phyloP scores from a whole-genome alignment of 2,797 vertebrate genomes.

The Sebastes oblongus region DNA sequence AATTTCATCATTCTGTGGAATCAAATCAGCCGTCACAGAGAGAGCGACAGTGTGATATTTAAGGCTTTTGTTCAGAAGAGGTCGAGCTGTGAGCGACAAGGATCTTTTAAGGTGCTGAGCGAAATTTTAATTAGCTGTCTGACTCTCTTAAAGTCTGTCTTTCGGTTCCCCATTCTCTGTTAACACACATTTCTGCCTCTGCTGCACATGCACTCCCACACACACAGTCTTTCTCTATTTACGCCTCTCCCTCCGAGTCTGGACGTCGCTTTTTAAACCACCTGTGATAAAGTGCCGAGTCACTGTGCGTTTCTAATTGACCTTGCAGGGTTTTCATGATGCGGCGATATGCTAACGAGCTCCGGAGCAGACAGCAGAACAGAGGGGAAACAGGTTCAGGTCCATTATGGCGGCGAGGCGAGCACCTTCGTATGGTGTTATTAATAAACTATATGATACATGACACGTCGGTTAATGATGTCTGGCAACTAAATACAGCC shows the following conservation, averaged over 20 bases:
- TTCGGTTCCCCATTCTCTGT: neutral
- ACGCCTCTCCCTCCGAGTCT: slow-evolving; percentile 22
- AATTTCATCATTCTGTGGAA: slow-evolving; percentile 6
- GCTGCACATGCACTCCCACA: neutral
- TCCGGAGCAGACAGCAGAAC: neutral
- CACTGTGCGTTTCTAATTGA: slow-evolving; percentile 44
- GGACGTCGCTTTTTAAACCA: slow-evolving; percentile 13
- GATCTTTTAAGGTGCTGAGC: neutral
- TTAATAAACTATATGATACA: slow-evolving; percentile 40
- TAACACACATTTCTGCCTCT: neutral
- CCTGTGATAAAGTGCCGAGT: slow-evolving; percentile 32
- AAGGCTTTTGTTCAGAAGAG: slow-evolving; percentile 19
- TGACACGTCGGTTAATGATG: slow-evolving; percentile 33
- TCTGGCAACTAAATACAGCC: slow-evolving; percentile 25
- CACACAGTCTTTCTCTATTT: neutral
- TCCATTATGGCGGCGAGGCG: neutral
- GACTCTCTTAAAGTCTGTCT: neutral
- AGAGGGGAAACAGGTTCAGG: neutral
- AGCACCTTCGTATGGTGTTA: neutral
- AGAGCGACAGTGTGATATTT: neutral
- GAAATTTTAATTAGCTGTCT: slow-evolving; percentile 11
- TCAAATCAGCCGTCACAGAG: neutral
- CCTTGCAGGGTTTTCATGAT: slow-evolving; percentile 40
- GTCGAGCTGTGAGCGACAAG: neutral
- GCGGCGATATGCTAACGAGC: slow-evolving; percentile 17